Evolutionary conservation across 2,888 invertebrate genomes (phyloP), one percentile per base, ranked within the genome.

Genomic region (Myopa testacea): DNA sequence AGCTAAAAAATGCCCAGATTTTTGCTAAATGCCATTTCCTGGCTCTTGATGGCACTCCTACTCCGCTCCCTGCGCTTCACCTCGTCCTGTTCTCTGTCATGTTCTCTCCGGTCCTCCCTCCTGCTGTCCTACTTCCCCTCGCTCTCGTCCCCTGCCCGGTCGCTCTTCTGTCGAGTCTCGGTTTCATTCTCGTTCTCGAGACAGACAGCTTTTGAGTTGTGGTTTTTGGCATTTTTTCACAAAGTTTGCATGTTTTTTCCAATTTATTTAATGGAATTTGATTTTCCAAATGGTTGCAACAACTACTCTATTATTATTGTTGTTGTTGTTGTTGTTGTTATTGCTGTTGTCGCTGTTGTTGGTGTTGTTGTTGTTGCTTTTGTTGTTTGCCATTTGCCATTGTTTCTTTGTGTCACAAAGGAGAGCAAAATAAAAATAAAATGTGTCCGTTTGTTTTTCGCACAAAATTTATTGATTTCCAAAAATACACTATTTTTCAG

Each of bases 251-350:
- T 84, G 83, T 82, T 84, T 78, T 84, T 84, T 84, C 82, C 84
- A 84, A 84, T 84, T 84, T 84, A 82, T 84, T 84, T 84, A 84
- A 84, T 84, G 84, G 84, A 84, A 83, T 83, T 84, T 84, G 84
- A 84, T 84, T 84, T 84, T 84, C 83, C 84, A 84, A 84, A 84
- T 84, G 84, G 84, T 83, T 84, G 82, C 80, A 80, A 83, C 81
- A 82, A 65, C 37, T 14, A 37, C 4, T 62, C 81, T 82, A 78
- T 81, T 80, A 79, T 81, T 79, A 76, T 79, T 81, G 14, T 67
- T 75, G 50, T 72, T 69, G 6, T 58, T 8, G 19, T 65, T 63
- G 10, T 26, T 38, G 38, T 34, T 81, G 14, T 55, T 75, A 34
- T 72, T 69, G 6, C 37, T 8, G 19, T 65, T 63, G 10, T 12